Conservation (phyloP, 2,113 vertebrate species). For the Neotoma lepida region DNA sequence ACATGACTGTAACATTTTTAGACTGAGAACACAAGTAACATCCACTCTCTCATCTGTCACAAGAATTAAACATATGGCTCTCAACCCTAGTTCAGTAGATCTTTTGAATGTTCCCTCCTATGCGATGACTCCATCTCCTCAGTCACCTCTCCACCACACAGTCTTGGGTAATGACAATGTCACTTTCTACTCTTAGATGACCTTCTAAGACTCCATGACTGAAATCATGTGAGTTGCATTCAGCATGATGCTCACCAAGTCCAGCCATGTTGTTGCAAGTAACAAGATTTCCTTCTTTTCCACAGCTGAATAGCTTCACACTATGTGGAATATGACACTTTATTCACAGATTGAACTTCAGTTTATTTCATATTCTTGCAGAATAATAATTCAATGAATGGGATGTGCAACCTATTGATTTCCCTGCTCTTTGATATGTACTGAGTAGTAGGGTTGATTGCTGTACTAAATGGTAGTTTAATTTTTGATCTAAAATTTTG, state of each 20-base stretch:
- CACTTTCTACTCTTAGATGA: neutral
- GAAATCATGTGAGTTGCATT: neutral
- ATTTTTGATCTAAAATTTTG: neutral
- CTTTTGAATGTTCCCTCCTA: neutral
- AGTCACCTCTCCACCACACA: no score
- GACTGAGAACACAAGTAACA: neutral
- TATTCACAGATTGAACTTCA: neutral
- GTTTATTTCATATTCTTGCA: neutral
- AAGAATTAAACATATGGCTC: neutral
- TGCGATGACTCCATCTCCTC: neutral
- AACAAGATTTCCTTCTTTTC: neutral
- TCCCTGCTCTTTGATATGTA: neutral
- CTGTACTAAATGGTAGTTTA: neutral
- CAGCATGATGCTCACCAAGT: neutral
- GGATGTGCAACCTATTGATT: neutral
- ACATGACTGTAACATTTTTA: neutral
- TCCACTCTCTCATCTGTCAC: neutral
- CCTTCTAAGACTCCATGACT: neutral
- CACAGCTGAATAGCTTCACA: neutral
- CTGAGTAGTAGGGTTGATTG: neutral
- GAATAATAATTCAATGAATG: neutral
- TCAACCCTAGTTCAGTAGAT: neutral
- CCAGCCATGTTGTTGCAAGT: neutral
- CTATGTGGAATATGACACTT: neutral
- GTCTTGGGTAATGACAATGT: no score